phyloP scores from a whole-genome alignment of 2,797 vertebrate genomes.

The Mycteria americana region DNA sequence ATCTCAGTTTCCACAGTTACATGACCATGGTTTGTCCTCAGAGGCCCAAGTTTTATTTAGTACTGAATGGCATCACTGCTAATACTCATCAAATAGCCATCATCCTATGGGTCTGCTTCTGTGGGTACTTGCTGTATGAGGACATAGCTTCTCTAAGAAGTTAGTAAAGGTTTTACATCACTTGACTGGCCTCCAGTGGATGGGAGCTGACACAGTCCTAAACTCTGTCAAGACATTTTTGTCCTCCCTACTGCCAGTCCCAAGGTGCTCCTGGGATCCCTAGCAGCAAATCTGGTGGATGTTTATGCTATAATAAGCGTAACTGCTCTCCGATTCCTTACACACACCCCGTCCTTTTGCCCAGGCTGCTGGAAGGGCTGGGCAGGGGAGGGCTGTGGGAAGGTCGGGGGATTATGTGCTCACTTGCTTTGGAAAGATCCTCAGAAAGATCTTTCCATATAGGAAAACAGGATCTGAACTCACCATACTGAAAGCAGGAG shows the following conservation, averaged over 20 bases:
- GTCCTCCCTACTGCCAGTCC: neutral
- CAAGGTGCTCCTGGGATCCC: neutral
- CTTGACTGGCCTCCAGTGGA: neutral
- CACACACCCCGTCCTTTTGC: neutral
- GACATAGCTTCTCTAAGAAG: neutral
- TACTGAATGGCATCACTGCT: neutral
- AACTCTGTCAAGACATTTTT: neutral
- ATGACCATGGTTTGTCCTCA: neutral
- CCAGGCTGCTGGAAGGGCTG: neutral
- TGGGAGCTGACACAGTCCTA: neutral
- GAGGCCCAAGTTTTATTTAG: slow-evolving; percentile 5
- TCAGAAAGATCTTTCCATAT: neutral
- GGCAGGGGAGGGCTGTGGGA: neutral
- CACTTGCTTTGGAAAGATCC: neutral
- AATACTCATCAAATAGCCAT: neutral
- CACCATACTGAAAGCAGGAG: neutral
- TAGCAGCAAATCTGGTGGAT: neutral
- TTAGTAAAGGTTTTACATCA: neutral
- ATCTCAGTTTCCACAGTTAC: neutral
- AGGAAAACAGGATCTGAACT: neutral
- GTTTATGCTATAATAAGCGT: rapidly evolving
- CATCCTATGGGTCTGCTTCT: neutral
- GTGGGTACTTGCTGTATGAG: neutral
- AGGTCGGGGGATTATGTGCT: neutral
- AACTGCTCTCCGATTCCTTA: neutral